Base-by-base conservation (phyloP, 2,113 vertebrate genomes). In the Phrynocephalus versicolor region DNA sequence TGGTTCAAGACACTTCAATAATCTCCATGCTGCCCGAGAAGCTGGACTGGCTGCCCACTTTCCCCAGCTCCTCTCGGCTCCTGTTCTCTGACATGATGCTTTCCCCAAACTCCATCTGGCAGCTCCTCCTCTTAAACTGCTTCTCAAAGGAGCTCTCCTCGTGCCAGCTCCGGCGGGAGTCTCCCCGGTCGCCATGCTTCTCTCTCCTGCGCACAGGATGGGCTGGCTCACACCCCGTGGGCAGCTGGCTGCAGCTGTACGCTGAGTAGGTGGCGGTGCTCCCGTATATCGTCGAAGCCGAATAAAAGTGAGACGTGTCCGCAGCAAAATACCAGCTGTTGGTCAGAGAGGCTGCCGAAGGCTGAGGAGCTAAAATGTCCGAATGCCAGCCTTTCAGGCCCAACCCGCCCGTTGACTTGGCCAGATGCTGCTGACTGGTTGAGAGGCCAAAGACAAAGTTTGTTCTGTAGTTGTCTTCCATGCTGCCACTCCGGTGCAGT, bases 11-110 rank as follows among this genome's bases (percentile, higher is more conserved):
- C 80, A 99, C 98, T 94, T 99, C 95, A 1, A 99, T 99, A 94
- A 99, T 93, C 87, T 99, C 98, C 98, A 99, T 97, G 95, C 98
- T 99, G 89, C 98, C 98, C 0, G 98, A 98, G 83, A 99, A 99
- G 88, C 98, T 98, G 0, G 97, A 96, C 93, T 97, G 98, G 67
- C 97, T 97, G 79, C 97, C 97, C 19, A 96, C 96, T 71, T 97
- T 97, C 2, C 96, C 97, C 84, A 98, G 95, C 30, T 98, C 98
- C 75, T 98, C 98, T 18, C 98, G 92, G 10, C 97, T 97, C 23
- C 96, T 91, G 90, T 92, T 97, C 94, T 98, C 97, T 0, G 95
- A 90, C 96, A 96, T 89, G 79, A 97, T 94, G 87, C 97, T 95
- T 65, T 97, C 98, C 41, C 98, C 98, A 8, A 99, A 97, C 89